Conservation (phyloP, 2,888 invertebrate species). For the Tribolium freemani region DNA sequence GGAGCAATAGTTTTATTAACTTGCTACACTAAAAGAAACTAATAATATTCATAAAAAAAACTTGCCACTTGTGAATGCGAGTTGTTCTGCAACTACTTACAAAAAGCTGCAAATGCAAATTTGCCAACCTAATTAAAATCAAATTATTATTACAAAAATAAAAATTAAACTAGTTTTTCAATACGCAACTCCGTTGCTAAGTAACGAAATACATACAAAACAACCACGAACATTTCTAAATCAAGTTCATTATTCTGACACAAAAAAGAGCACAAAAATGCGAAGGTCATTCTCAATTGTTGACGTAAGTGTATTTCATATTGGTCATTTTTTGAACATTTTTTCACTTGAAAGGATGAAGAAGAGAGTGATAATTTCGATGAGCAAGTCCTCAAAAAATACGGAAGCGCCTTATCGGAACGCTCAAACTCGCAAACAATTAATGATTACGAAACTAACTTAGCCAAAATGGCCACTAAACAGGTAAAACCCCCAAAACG, state of each 20-base stretch:
- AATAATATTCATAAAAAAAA: too few relatives aligned
- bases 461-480: conserved; percentile 31
- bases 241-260: too few relatives aligned
- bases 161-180: too few relatives aligned
- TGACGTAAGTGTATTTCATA: conserved; percentile 41
- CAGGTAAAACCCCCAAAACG: conserved; percentile 11
- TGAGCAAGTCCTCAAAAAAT: conserved; percentile 25
- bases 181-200: conserved; percentile 3
- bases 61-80: too few relatives aligned
- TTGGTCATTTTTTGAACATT: too few relatives aligned
- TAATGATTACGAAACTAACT: conserved; percentile 4
- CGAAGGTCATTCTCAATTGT: conserved; percentile 53
- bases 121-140: too few relatives aligned
- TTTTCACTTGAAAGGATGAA: neutral
- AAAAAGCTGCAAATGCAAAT: too few relatives aligned
- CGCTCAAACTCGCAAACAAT: conserved; percentile 12
- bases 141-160: too few relatives aligned
- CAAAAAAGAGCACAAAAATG: conserved; percentile 29
- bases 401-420: neutral
- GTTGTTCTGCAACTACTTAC: too few relatives aligned
- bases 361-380: conserved; percentile 8
- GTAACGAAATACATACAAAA: conserved; percentile 4
- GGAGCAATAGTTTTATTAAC: too few relatives aligned
- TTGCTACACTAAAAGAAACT: too few relatives aligned
- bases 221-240: neutral